phyloP scores from a whole-genome alignment of 37 sponge, comb jelly and placozoan species.

The Ianthella basta region DNA sequence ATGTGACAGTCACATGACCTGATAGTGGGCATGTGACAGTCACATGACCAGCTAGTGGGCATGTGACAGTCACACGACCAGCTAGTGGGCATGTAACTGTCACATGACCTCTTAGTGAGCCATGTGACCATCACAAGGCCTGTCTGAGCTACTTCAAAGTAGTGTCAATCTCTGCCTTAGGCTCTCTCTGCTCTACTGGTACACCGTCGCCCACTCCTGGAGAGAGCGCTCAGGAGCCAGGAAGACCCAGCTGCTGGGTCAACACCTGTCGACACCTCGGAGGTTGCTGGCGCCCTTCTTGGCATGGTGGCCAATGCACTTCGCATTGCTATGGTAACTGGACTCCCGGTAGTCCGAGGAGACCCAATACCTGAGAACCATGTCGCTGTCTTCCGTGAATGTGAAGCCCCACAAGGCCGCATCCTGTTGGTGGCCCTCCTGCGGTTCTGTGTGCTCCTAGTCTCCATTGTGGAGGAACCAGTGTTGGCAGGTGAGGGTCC shows the following conservation, averaged over 20 bases:
- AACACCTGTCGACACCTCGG: background rate
- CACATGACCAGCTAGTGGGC: background rate
- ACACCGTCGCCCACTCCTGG: background rate
- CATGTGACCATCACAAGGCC: background rate
- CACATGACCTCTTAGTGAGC: background rate
- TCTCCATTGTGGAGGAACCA: background rate
- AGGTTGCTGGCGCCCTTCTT: background rate
- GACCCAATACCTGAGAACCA: slow-evolving; percentile 23
- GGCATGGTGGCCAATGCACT: slow-evolving; percentile 17
- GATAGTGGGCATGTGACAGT: background rate
- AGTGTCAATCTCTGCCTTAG: background rate
- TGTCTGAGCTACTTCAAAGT: background rate
- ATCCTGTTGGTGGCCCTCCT: background rate
- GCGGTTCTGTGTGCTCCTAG: background rate
- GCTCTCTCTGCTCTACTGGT: background rate
- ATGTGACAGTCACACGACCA: too few species aligned
- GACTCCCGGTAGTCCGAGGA: background rate
- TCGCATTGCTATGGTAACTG: slow-evolving; percentile 26
- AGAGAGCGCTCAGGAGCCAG: background rate
- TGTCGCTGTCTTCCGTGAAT: background rate
- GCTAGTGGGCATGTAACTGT: too few species aligned
- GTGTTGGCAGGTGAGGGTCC: background rate
- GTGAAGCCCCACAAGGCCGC: background rate
- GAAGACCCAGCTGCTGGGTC: too few species aligned
- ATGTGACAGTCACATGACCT: too few species aligned